Conservation (phyloP, 1,140 invertebrate genomes). For the Monochamus saltuarius region DNA sequence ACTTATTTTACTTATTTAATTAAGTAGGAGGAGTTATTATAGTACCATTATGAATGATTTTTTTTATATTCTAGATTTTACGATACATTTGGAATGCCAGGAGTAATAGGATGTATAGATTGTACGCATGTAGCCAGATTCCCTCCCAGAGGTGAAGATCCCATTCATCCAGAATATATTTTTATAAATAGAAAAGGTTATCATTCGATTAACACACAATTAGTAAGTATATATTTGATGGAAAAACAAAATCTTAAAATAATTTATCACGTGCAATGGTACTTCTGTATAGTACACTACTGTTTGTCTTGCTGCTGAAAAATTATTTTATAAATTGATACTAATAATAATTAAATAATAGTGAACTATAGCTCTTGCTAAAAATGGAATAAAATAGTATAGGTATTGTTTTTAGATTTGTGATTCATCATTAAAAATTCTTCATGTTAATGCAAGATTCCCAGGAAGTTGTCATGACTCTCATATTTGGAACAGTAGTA, state of each 20-base stretch:
- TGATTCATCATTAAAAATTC: constrained; percentile 34
- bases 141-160: constrained; percentile 30
- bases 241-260: no score
- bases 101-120: constrained; percentile 37
- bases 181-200: constrained; percentile 47
- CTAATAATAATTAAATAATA: no score
- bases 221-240: no score
- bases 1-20: no score
- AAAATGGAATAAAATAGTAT: not conserved
- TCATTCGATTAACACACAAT: constrained; percentile 45
- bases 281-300: not conserved
- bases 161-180: constrained; percentile 34
- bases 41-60: no score
- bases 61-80: constrained; percentile 18
- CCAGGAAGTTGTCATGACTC: constrained; percentile 40
- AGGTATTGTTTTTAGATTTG: constrained; percentile 34
- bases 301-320: not conserved
- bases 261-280: no score
- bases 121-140: constrained; percentile 45
- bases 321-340: no score
- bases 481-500: constrained; percentile 38
- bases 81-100: constrained; percentile 32
- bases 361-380: no score
- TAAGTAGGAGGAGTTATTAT: no score
- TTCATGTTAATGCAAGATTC: constrained; percentile 38